phyloP scores from a whole-genome alignment of 2,797 vertebrate species.

The Alcedo atthis region DNA sequence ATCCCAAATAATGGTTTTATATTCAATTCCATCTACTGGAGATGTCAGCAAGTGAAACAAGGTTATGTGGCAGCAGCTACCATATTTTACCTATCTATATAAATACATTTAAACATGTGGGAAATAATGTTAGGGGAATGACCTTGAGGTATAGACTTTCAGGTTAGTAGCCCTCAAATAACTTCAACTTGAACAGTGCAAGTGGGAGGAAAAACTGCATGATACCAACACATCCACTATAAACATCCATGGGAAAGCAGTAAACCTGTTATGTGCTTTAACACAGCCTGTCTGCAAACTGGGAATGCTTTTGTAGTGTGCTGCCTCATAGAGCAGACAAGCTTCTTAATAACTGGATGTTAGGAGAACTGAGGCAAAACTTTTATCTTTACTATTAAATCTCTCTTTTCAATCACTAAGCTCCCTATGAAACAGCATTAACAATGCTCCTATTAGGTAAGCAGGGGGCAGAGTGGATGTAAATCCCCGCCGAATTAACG shows the following conservation, averaged over 20 bases:
- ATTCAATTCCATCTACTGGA: slow-evolving; percentile 36
- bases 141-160: slow-evolving; percentile 31
- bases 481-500: slow-evolving; percentile 56
- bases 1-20: slow-evolving; percentile 16
- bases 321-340: slow-evolving; percentile 27
- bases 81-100: slow-evolving; percentile 54
- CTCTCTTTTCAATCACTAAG: slow-evolving; percentile 62
- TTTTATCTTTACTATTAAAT: slow-evolving; percentile 65
- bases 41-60: slow-evolving; percentile 44
- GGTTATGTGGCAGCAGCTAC: slow-evolving; percentile 49
- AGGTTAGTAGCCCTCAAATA: not conserved
- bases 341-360: slow-evolving; percentile 35
- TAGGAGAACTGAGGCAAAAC: slow-evolving; percentile 61
- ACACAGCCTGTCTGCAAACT: not conserved
- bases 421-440: slow-evolving; percentile 49
- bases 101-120: slow-evolving; percentile 51
- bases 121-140: slow-evolving; percentile 50
- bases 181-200: not conserved
- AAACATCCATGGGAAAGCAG: not conserved
- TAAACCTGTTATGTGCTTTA: not conserved
- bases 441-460: slow-evolving; percentile 67
- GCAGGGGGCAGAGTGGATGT: slow-evolving; percentile 54
- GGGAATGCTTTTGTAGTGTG: not conserved
- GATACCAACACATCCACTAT: not conserved
- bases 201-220: not conserved